Base-by-base conservation (phyloP, 2,113 vertebrate species). In the Rhinolophus ferrumequinum region DNA sequence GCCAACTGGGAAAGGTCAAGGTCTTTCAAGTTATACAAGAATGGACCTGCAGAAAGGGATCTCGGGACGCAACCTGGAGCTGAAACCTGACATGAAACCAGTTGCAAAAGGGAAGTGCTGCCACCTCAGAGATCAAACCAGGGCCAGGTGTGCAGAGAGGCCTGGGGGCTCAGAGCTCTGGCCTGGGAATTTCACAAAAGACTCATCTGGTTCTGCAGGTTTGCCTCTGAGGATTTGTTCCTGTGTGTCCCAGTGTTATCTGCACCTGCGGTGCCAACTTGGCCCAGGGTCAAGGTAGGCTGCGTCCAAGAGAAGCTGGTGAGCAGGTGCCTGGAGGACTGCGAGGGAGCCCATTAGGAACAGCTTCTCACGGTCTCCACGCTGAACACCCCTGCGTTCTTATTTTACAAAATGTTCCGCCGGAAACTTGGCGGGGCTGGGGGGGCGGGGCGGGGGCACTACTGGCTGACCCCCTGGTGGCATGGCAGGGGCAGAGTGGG, bases 131-230 rank as follows among this genome's bases (percentile, higher is more conserved):
- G 96, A 97, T 98, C 77, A 98, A 97, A 98, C 97, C 97, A 96
- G 98, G 97, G 97, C 98, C 95, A 84, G 90, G 58, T 94, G 91
- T 80, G 91, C 50, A 58, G 60, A 54, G 94, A 96, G 97, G 96
- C 97, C 98, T 99, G 98, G 98, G 97, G 99, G 99, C 97, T 99
- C 98, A 41, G 75, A 35, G 54, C 72, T 67, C 76, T 19, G 11
- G 82, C 90, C 90, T 98, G 99, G 99, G 98, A 99, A 99, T 98
- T 98, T 99, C 98, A 99, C 99, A 98, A 99, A 99, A 96, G 99
- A 98, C 98, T 98, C 98, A 67, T 99, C 99, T 98, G 99, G 99
- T 99, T 99, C 99, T 99, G 98, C 99, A 86, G 99, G 99, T 98
- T 99, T 99, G 98, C 98, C 99, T 98, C 99, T 99, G 88, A 99